Conservation (phyloP, 2,888 invertebrate species). For the Ametastegia equiseti region DNA sequence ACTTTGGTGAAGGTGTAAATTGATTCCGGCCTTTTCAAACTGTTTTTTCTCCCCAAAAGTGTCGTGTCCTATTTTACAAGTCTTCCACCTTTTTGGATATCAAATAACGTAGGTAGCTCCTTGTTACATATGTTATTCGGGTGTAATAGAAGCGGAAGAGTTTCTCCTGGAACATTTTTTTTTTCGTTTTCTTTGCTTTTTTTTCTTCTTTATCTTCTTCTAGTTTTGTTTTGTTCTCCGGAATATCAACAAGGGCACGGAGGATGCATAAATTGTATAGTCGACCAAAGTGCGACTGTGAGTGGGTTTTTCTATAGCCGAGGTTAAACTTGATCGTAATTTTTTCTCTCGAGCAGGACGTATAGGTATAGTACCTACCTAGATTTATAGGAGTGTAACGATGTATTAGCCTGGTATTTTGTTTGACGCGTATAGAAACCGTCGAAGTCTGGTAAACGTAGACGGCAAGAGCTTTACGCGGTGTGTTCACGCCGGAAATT, state of each 20-base stretch:
- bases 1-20: too few species aligned
- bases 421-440: constrained; percentile 17
- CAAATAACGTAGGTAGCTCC: not conserved
- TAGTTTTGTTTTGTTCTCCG: not conserved
- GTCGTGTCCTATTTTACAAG: not conserved
- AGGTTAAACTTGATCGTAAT: constrained; percentile 18
- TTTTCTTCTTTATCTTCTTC: not conserved
- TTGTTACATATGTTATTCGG: not conserved
- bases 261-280: constrained; percentile 3
- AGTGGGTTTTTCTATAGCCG: not conserved
- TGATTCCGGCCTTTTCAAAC: too few species aligned
- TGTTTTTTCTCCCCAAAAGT: too few species aligned
- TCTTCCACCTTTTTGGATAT: not conserved
- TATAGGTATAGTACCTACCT: too few species aligned
- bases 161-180: not conserved
- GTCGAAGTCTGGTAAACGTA: constrained; percentile 22
- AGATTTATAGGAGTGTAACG: constrained; percentile 20
- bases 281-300: not conserved
- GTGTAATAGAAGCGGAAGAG: not conserved
- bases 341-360: constrained; percentile 28
- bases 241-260: not conserved
- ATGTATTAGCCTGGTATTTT: constrained; percentile 21
- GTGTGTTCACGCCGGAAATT: constrained; percentile 69
- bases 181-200: not conserved
- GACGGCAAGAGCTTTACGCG: too few species aligned